Evolutionary conservation across 2,113 vertebrate species (phyloP).

Genomic region (Sturnus vulgaris): DNA sequence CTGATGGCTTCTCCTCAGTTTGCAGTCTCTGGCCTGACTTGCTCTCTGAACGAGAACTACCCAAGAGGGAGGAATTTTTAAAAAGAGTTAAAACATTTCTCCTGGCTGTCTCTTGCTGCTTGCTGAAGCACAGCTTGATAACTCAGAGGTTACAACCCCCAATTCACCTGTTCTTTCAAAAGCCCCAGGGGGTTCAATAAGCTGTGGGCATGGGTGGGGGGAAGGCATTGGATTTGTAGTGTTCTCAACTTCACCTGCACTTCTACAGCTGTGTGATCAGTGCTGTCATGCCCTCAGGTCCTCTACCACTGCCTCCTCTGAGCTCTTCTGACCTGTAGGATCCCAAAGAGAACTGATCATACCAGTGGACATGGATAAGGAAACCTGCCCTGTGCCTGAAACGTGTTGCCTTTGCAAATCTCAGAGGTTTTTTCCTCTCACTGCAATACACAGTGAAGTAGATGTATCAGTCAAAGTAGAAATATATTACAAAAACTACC

Average conservation of each 20-base stretch:
- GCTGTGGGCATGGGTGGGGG: neutral
- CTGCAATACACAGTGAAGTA: neutral
- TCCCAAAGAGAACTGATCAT: neutral
- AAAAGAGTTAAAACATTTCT: neutral
- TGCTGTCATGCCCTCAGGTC: neutral
- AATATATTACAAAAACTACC: neutral
- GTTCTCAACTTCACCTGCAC: neutral
- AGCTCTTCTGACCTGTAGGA: neutral
- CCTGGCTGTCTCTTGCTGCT: neutral
- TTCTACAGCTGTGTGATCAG: neutral
- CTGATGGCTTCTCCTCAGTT: neutral
- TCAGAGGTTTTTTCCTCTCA: neutral
- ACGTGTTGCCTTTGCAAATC: neutral
- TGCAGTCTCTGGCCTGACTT: neutral
- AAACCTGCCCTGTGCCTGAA: neutral
- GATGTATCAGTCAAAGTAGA: neutral
- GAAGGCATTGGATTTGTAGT: neutral
- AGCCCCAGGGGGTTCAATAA: neutral
- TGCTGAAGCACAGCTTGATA: neutral
- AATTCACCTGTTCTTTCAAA: neutral
- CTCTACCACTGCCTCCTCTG: neutral
- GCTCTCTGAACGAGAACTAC: neutral
- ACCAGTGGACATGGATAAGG: neutral
- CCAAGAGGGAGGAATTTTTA: neutral
- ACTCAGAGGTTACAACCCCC: neutral